Base-by-base conservation (phyloP, 2,797 vertebrate species). In the Lophotriccus pileatus region DNA sequence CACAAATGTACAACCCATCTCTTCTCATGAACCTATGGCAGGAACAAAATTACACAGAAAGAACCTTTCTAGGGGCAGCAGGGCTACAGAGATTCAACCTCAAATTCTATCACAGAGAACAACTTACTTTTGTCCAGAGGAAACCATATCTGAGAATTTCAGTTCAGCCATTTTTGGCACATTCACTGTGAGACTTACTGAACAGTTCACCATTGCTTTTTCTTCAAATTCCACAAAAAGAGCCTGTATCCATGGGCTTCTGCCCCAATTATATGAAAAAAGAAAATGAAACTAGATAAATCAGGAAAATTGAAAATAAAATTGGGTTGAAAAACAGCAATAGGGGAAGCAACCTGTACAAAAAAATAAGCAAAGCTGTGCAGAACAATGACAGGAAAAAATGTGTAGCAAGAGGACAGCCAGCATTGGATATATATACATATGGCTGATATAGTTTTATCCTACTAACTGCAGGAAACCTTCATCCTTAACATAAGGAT, bases 381-480 rank as follows among this genome's bases (percentile, higher is more conserved):
- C 16, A 63, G 63, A 86, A 53, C 1, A 5, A 82, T 16, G 18
- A 53, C 55, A 55, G 36, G 7, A 60, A 66, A 79, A 69, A 10
- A 0, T 0, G 1, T 2, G 6, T 8, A 55, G 28, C 20, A 34
- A 37, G 28, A 25, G 32, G 41, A 62, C 37, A 89, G 14, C 63
- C 49, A 47, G 44, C 4, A 34, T 32, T 17, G 18, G 47, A 10
- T 18, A 14, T 22, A 13, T 18, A 14, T 19, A 12, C 17, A 8
- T 4, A 12, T 11, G 34, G 20, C 8, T 64, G 74, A 39, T 8
- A 36, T 0, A 43, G 12, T 39, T 66, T 27, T 47, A 69, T 22
- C n/a, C 30, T 36, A 16, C 21, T 56, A 46, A n/a, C 24, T 36
- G 18, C 1, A 59, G 27, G 37, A 83, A 58, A 14, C 3, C 4